Base-by-base conservation (phyloP, 2,888 invertebrate species). In the Drosophila prolongata region DNA sequence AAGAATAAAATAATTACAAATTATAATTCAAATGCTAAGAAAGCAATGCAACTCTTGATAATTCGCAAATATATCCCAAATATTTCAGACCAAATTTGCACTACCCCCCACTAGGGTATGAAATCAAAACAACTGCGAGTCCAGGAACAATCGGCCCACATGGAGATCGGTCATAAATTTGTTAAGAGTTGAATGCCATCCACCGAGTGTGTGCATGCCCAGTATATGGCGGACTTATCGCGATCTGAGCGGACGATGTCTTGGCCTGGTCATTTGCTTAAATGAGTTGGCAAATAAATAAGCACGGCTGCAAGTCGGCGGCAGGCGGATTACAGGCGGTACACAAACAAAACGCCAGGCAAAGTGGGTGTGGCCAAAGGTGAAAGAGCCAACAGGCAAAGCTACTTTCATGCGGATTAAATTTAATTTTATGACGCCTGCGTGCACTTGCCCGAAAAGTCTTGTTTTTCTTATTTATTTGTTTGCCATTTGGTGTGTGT, bases 261-360 rank as follows among this genome's bases (percentile, higher is more conserved):
- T 76, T 82, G 86, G 79, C 77, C 81, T 76, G 86, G 88, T 76
- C 80, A 88, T 86, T 88, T 86, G 80, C 82, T 62, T 66, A 86
- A 88, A 88, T 83, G 88, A 83, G 88, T 86, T 88, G 88, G 88
- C 88, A 88, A 75, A 73, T 73, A 71, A 53, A 64, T 53, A 66
- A 53, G 9, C 47, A 30, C 37, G 38, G 66, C 79, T 75, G 76
- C 30, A 47, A 44, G 44, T 44, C 3, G 14, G 46, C 65, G 66
- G 59, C 76, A 72, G 69, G 64, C 78, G 76, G 84, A 78, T 82
- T 87, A 87, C 81, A 78, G 43, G 74, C 46, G 60, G 66, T 46
- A 50, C 69, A 49, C 47, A 78, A 65, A 50, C 50, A 44, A 49
- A 11, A 14, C 55, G 60, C n/a, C 44, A 8, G 57, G 24, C 8